Conservation (phyloP, 2,113 vertebrate species). For the Scomber scombrus region DNA sequence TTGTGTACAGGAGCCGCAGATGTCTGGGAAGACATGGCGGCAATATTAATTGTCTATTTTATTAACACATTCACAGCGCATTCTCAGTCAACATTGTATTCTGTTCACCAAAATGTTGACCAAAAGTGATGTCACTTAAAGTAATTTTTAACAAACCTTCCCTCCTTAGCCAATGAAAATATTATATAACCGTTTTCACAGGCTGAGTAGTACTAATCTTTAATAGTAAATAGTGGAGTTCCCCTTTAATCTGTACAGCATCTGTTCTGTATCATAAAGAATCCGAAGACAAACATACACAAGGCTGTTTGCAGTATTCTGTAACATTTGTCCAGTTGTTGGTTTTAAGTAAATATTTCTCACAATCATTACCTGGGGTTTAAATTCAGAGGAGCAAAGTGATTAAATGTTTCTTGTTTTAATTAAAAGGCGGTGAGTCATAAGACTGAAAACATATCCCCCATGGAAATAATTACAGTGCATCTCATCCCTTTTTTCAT, state of each 20-base stretch:
- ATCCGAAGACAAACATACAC: too few species aligned
- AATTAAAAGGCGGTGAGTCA: constrained; percentile 75
- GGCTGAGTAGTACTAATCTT: too few species aligned
- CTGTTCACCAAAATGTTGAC: too few species aligned
- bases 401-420: constrained; percentile 74
- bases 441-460: constrained; percentile 65
- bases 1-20: too few species aligned
- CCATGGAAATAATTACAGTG: constrained; percentile 77
- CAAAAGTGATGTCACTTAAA: too few species aligned
- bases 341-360: constrained; percentile 66
- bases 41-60: too few species aligned
- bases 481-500: constrained; percentile 60
- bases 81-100: too few species aligned
- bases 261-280: not conserved
- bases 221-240: not conserved
- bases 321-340: constrained; percentile 1
- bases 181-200: too few species aligned
- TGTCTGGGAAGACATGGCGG: too few species aligned
- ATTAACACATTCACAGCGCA: too few species aligned
- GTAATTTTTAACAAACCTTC: not conserved
- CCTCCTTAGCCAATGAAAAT: not conserved
- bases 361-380: constrained; percentile 71
- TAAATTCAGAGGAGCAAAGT: constrained; percentile 63
- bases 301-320: not conserved
- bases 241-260: not conserved